phyloP scores from a whole-genome alignment of 2,113 vertebrate genomes.

The Fukomys damarensis region DNA sequence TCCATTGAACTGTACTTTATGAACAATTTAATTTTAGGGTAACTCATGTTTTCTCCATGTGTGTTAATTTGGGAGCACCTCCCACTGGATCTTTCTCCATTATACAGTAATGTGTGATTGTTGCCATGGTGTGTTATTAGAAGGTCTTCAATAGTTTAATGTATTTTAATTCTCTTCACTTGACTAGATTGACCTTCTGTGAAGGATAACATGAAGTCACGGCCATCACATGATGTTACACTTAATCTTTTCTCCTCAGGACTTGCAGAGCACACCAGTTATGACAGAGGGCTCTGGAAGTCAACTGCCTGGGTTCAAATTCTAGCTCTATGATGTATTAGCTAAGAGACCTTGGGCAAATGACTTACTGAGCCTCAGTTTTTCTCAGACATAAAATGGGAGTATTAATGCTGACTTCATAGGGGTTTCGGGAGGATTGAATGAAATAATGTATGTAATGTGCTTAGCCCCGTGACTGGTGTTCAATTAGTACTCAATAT shows the following conservation, averaged over 20 bases:
- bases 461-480: background rate
- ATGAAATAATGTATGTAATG: background rate
- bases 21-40: slow-evolving; percentile 36
- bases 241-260: slow-evolving; percentile 33
- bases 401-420: background rate
- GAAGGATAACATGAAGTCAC: slow-evolving; percentile 19
- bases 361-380: background rate
- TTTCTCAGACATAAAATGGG: background rate
- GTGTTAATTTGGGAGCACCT: background rate
- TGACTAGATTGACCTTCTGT: background rate
- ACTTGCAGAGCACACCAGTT: background rate
- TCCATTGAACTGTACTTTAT: background rate
- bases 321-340: background rate
- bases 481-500: background rate
- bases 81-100: background rate
- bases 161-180: slow-evolving; percentile 24
- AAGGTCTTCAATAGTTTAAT: slow-evolving; percentile 21
- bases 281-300: background rate
- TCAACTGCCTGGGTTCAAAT: background rate
- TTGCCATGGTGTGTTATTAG: slow-evolving; percentile 14
- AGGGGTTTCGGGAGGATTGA: background rate
- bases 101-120: background rate
- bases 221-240: background rate
- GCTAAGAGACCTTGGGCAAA: background rate
- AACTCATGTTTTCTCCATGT: background rate